phyloP scores from a whole-genome alignment of 2,888 invertebrate species.

The Epinotia demarniana region DNA sequence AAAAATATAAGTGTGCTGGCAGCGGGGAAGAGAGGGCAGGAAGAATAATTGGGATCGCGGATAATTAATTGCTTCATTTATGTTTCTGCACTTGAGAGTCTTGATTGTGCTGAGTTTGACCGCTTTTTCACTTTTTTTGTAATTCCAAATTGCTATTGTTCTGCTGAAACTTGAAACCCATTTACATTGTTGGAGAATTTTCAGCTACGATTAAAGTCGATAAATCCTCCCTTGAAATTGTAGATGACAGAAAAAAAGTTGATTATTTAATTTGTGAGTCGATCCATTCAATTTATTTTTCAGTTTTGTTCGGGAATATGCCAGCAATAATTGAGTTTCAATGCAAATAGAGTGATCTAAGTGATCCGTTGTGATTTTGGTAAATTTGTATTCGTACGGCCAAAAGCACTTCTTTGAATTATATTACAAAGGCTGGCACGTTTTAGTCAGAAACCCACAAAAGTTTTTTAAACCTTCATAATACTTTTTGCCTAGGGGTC shows the following conservation, averaged over 20 bases:
- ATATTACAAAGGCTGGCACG: constrained; percentile 34
- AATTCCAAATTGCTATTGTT: constrained; percentile 79
- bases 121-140: constrained; percentile 66
- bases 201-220: constrained; percentile 40
- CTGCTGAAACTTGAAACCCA: constrained; percentile 57
- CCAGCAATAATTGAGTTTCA: constrained; percentile 25
- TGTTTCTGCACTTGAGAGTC: constrained; percentile 82
- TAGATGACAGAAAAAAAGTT: constrained; percentile 36
- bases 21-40: constrained; percentile 54
- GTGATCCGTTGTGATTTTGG: constrained; percentile 26
- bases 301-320: constrained; percentile 20
- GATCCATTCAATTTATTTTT: constrained; percentile 37
- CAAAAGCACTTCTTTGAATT: constrained; percentile 18
- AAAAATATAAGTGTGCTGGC: constrained; percentile 68
- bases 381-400: constrained; percentile 16
- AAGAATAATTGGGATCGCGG: constrained; percentile 79
- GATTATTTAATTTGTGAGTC: constrained; percentile 31
- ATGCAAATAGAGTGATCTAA: constrained; percentile 26
- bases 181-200: constrained; percentile 39
- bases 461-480: constrained; percentile 44
- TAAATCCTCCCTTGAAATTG: constrained; percentile 38
- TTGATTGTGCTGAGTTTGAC: constrained; percentile 76
- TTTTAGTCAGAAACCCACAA: constrained; percentile 38
- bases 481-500: constrained; percentile 44
- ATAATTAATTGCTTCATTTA: constrained; percentile 85